phyloP scores from a whole-genome alignment of 2,888 invertebrate species.

The Polydrusus pterygomalis region DNA sequence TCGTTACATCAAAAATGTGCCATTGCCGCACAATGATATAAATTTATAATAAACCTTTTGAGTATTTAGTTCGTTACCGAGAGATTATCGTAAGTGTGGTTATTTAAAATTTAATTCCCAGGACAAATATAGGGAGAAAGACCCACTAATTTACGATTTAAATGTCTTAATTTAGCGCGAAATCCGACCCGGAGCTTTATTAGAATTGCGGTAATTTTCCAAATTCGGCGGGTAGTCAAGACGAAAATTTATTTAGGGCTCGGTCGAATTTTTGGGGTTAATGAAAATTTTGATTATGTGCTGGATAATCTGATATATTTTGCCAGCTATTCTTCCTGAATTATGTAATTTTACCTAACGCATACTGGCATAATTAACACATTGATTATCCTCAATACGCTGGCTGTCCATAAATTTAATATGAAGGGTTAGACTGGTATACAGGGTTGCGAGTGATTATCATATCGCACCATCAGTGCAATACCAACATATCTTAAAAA shows the following conservation, averaged over 20 bases:
- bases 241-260: conserved; percentile 17
- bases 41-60: no score
- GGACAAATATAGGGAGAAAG: neutral
- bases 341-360: neutral
- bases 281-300: conserved; percentile 23
- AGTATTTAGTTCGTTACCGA: neutral
- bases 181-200: conserved; percentile 14
- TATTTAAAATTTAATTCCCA: neutral
- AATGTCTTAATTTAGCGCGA: conserved; percentile 13
- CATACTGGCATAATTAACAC: neutral
- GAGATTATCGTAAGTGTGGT: neutral
- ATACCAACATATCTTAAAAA: no score
- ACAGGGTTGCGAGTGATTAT: no score
- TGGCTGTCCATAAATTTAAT: no score
- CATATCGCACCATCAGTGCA: no score
- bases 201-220: conserved; percentile 18
- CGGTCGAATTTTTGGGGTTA: conserved; percentile 11
- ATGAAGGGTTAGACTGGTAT: no score
- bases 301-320: conserved; percentile 8
- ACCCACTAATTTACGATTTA: conserved; percentile 7
- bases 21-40: no score
- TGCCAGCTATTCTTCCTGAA: neutral
- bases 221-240: conserved; percentile 8
- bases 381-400: no score
- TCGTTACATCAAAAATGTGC: no score